A percentile compares a stretch with the other conserved stretches of the same genome.
Conservation (phyloP, 2,888 invertebrate species). For the Pyrgus malvae region DNA sequence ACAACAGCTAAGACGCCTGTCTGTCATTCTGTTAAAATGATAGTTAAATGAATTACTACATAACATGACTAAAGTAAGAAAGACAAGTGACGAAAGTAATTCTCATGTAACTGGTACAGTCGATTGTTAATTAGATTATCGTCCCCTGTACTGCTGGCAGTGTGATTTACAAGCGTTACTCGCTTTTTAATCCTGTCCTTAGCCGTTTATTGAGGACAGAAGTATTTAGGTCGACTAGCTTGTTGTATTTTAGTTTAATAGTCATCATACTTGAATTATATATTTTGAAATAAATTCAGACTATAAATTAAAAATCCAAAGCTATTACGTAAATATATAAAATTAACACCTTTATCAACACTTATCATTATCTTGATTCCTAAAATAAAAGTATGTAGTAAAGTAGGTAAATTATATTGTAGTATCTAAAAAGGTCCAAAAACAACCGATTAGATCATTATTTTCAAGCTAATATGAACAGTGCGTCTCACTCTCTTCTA, state of each 20-base stretch:
- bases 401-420: too few species aligned
- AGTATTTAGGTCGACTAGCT: slow-evolving; percentile 7
- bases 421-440: too few species aligned
- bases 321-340: too few species aligned
- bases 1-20: too few species aligned
- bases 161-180: slow-evolving; percentile 15
- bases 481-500: not conserved
- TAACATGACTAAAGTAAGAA: not conserved
- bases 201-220: slow-evolving; percentile 8
- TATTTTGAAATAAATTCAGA: too few species aligned
- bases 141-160: not conserved
- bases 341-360: too few species aligned
- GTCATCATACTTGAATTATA: not conserved
- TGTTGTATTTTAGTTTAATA: not conserved
- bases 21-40: not conserved
- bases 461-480: not conserved
- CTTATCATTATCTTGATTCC: not conserved
- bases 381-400: too few species aligned
- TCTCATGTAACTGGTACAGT: slow-evolving; percentile 13
- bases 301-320: not conserved
- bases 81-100: not conserved
- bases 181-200: slow-evolving; percentile 6
- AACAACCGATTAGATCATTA: too few species aligned
- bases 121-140: slow-evolving; percentile 12
- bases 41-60: not conserved